Conservation (phyloP, 2,888 invertebrate genomes). For the Ligdia adustata region DNA sequence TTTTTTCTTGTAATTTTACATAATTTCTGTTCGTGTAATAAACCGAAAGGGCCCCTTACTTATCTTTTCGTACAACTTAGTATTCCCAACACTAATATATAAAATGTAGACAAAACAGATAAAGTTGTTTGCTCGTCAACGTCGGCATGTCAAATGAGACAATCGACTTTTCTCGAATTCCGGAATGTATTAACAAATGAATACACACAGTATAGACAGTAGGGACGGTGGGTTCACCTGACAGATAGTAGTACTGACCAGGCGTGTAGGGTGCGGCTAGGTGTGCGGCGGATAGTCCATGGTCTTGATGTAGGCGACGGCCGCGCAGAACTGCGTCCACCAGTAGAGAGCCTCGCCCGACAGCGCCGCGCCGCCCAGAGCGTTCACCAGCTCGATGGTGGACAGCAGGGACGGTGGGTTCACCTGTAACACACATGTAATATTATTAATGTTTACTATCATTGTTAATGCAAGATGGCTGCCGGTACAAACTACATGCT, state of each 20-base stretch:
- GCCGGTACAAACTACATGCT: too few relatives aligned
- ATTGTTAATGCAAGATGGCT: too few relatives aligned
- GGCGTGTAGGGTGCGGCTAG: slow-evolving; percentile 45
- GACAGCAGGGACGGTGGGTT: slow-evolving; percentile 97
- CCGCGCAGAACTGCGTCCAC: slow-evolving; percentile 99
- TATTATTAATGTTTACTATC: too few relatives aligned
- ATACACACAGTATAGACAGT: not conserved
- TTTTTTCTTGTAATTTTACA: too few relatives aligned
- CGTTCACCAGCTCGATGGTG: slow-evolving; percentile 97
- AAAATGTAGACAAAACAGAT: too few relatives aligned
- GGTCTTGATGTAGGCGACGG: slow-evolving; percentile 98
- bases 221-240: not conserved
- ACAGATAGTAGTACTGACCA: slow-evolving; percentile 33
- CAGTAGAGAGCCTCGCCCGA: slow-evolving; percentile 97
- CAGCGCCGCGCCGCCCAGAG: slow-evolving; percentile 93
- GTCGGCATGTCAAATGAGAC: too few relatives aligned
- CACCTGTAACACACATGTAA: slow-evolving; percentile 83
- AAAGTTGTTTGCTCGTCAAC: too few relatives aligned
- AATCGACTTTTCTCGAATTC: too few relatives aligned
- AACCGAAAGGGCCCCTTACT: too few relatives aligned
- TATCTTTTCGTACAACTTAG: too few relatives aligned
- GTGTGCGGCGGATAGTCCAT: slow-evolving; percentile 90
- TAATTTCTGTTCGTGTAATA: too few relatives aligned
- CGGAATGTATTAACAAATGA: not conserved
- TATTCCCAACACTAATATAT: too few relatives aligned